Base-by-base conservation (phyloP, 2,797 vertebrate species). In the Hephaestus fuliginosus region DNA sequence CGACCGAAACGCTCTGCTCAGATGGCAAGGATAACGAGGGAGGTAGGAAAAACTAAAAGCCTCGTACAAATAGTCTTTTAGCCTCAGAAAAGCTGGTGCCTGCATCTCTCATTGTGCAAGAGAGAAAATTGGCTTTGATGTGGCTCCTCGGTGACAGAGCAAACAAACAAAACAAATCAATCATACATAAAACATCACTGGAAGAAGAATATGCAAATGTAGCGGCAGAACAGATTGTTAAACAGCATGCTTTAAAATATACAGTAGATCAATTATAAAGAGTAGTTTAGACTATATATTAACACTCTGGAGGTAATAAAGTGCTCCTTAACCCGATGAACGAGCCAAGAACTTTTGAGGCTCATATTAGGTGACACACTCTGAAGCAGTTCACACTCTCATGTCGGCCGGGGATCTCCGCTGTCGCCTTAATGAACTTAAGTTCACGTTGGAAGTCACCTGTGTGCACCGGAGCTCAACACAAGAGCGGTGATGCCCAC, bases 21-120 rank as follows among this genome's bases (percentile, higher is more conserved):
- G 98, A 99, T 44, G 96, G 97, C 93, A 99, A 99, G 94, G 98
- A 99, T 95, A 99, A 99, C 1, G 98, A 99, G 93, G 98, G 98
- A 96, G 98, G 98, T 99, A 93, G 93, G 97, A 76, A 81, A 70
- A 49, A 43, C 70, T 25, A 33, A 82, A 79, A 49, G 71, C 60
- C 15, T 65, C 1, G 7, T 74, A 89, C 89, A 91, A 90, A 88
- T 86, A 46, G 79, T 82, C 85, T 85, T 73, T 87, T 89, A 82
- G 81, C 67, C 60, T 46, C 49, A 8, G 66, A 51, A 67, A 81
- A 71, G 57, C 18, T 3, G 17, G 33, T 7, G 53, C 14, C 44
- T 66, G 60, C 33, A 20, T 53, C 63, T 64, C 48, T 82, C 30
- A 71, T 82, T 86, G 82, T 72, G 61, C 61, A 7, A 70, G 70